phyloP scores from a whole-genome alignment of 1,140 invertebrate genomes.

The Atopsyche davidsoni region DNA sequence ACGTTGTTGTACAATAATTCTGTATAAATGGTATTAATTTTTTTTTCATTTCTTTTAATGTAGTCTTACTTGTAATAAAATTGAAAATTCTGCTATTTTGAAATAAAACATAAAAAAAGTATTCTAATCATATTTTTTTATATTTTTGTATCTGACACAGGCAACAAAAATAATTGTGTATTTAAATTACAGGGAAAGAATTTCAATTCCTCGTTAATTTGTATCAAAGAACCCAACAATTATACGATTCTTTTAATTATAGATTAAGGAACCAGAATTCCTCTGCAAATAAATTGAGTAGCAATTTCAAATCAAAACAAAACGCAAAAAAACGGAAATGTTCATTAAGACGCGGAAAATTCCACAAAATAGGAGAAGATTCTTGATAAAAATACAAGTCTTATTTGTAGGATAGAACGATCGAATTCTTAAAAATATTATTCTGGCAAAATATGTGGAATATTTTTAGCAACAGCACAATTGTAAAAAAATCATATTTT shows the following conservation, averaged over 20 bases:
- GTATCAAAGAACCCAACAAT: background rate
- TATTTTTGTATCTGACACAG: background rate
- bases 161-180: background rate
- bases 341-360: background rate
- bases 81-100: background rate
- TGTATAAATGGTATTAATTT: too few relatives aligned
- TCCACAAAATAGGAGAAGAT: background rate
- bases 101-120: background rate
- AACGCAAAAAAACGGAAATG: too few relatives aligned
- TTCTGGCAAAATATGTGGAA: background rate
- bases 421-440: background rate
- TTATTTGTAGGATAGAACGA: background rate
- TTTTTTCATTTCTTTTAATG: too few relatives aligned
- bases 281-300: background rate
- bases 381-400: background rate
- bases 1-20: too few relatives aligned
- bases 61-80: too few relatives aligned
- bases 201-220: background rate
- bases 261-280: background rate
- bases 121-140: background rate
- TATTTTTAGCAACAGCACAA: background rate
- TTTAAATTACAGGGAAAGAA: background rate
- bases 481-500: too few relatives aligned
- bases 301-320: too few relatives aligned
- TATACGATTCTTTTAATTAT: too few relatives aligned